Conservation (phyloP, 53 echinoderm and acorn worm genomes). For the Hippasteria phrygiana region DNA sequence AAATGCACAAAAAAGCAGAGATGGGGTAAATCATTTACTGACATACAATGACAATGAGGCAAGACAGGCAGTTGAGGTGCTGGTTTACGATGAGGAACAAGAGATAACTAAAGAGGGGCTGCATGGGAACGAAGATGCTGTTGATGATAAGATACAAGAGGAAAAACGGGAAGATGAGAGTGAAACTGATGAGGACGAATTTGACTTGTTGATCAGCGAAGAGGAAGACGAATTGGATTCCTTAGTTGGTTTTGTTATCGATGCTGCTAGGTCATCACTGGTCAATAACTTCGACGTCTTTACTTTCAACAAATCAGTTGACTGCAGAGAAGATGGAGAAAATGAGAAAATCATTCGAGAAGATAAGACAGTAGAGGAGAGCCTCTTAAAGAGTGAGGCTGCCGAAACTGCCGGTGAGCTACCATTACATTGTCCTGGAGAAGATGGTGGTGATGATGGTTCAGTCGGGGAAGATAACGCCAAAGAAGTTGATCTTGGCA, state of each 20-base stretch:
- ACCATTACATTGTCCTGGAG: neutral
- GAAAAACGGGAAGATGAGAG: slow-evolving; percentile 3
- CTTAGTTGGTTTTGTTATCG: slow-evolving; percentile 33
- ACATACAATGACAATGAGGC: neutral
- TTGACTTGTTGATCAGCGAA: neutral
- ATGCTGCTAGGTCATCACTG: slow-evolving; percentile 46
- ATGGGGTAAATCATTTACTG: neutral
- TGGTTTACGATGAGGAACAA: neutral
- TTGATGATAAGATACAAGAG: neutral
- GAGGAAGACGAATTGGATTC: slow-evolving; percentile 32
- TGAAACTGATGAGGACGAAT: neutral
- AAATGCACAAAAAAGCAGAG: neutral
- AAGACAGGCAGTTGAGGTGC: neutral
- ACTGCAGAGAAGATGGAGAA: neutral
- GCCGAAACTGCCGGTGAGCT: neutral
- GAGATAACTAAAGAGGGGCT: neutral
- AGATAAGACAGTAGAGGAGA: neutral
- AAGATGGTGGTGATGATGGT: neutral
- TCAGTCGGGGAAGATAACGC: neutral
- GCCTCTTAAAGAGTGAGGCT: neutral
- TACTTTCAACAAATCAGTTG: neutral
- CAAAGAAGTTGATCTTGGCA: neutral
- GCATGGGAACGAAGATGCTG: neutral
- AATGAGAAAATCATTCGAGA: neutral
- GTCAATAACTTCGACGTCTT: slow-evolving; percentile 14